Percentiles rank a stretch among this genome's conserved stretches.
Conservation (phyloP, 2,888 invertebrate species). For the Dioctria linearis region DNA sequence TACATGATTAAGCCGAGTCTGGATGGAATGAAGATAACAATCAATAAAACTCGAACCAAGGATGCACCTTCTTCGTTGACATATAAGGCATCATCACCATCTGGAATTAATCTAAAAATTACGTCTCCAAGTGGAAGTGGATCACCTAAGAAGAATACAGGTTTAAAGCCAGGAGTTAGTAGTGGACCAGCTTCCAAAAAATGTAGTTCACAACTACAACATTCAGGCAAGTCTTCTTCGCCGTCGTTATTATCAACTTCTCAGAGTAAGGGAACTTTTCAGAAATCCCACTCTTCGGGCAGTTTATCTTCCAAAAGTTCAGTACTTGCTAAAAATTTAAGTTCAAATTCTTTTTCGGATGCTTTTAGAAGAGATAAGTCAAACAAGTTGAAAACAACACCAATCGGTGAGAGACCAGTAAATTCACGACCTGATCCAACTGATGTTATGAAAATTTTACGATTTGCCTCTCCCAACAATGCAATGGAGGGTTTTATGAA, state of each 20-base stretch:
- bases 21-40: constrained; percentile 92
- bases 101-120: constrained; percentile 67
- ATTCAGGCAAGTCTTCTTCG: constrained; percentile 48
- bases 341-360: constrained; percentile 62
- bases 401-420: constrained; percentile 7
- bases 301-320: constrained; percentile 65
- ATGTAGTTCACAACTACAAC: constrained; percentile 55
- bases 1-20: constrained; percentile 90
- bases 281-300: constrained; percentile 70
- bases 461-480: constrained; percentile 74
- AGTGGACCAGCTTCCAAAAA: constrained; percentile 91
- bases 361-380: constrained; percentile 56
- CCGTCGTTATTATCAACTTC: constrained; percentile 43
- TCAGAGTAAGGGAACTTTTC: constrained; percentile 66
- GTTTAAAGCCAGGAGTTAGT: constrained; percentile 87
- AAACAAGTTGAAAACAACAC: constrained; percentile 17
- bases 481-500: constrained; percentile 85
- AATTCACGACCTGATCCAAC: constrained; percentile 60
- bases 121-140: constrained; percentile 73
- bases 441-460: constrained; percentile 73
- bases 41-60: constrained; percentile 88
- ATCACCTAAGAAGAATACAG: constrained; percentile 86
- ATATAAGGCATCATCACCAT: constrained; percentile 1
- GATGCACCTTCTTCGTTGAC: background rate
- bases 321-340: constrained; percentile 66